phyloP scores from a whole-genome alignment of 2,888 invertebrate species.

The Periphyllus acericola region DNA sequence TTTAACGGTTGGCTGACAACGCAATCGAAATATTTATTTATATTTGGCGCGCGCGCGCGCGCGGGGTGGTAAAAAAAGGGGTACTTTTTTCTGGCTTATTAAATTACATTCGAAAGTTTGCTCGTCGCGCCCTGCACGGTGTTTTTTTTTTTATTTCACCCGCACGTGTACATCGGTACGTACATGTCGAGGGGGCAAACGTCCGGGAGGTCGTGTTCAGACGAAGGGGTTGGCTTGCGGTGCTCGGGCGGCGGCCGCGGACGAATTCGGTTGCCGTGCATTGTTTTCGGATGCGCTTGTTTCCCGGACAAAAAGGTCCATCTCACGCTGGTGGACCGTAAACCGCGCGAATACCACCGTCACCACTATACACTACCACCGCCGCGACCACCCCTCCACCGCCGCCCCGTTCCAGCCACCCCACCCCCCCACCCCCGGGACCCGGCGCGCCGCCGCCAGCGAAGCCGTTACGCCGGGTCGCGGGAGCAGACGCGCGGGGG shows the following conservation, averaged over 20 bases:
- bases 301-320: conserved; percentile 53
- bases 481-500: neutral
- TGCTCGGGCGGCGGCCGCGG: neutral
- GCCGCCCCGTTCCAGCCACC: neutral
- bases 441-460: too few relatives aligned
- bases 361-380: neutral
- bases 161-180: neutral
- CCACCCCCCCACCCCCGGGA: too few relatives aligned
- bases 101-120: conserved; percentile 51
- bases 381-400: neutral
- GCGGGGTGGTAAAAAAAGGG: neutral
- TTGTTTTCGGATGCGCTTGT: conserved; percentile 57
- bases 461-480: too few relatives aligned
- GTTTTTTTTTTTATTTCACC: neutral
- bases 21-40: conserved; percentile 38
- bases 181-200: neutral
- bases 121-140: neutral
- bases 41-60: neutral
- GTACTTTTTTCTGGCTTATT: conserved; percentile 29
- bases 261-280: conserved; percentile 23
- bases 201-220: neutral
- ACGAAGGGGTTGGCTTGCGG: neutral
- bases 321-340: conserved; percentile 54
- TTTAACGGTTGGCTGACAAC: conserved; percentile 26
- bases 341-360: conserved; percentile 52